phyloP scores from a whole-genome alignment of 2,113 vertebrate species.

The Ceyx cyanopectus region DNA sequence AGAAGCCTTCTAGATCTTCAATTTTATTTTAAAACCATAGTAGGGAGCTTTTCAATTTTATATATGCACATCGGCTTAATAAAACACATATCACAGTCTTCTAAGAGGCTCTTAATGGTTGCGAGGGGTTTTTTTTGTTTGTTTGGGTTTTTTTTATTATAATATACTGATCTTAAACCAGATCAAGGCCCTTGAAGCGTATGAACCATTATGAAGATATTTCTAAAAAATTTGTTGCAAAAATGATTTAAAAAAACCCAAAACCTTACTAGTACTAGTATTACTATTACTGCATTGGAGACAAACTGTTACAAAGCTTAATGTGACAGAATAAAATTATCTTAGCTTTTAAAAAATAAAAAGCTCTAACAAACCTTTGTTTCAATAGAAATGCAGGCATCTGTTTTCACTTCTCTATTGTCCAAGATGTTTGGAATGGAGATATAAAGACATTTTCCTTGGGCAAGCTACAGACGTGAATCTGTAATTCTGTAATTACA shows the following conservation, averaged over 20 bases:
- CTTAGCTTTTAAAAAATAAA: neutral
- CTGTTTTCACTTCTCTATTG: conserved; percentile 3
- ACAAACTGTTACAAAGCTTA: neutral
- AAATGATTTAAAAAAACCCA: neutral
- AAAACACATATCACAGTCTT: neutral
- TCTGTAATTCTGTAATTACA: neutral
- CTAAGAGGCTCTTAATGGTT: neutral
- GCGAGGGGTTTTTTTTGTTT: too few relatives aligned
- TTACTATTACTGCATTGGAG: neutral
- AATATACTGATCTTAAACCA: neutral
- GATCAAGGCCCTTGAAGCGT: neutral
- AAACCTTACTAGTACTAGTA: neutral
- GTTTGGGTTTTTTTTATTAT: neutral
- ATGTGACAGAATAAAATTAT: neutral
- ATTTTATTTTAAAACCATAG: neutral
- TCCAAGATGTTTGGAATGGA: conserved; percentile 8
- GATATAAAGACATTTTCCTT: conserved; percentile 54
- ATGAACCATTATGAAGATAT: neutral
- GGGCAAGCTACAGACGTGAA: conserved; percentile 19
- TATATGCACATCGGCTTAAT: neutral
- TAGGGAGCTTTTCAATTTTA: neutral
- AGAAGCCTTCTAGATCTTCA: neutral
- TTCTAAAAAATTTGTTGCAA: neutral
- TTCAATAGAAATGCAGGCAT: neutral
- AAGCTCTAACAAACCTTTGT: neutral